Base-by-base conservation (phyloP, 64 coral and sea anemone species). In the Exaiptasia diaphana region DNA sequence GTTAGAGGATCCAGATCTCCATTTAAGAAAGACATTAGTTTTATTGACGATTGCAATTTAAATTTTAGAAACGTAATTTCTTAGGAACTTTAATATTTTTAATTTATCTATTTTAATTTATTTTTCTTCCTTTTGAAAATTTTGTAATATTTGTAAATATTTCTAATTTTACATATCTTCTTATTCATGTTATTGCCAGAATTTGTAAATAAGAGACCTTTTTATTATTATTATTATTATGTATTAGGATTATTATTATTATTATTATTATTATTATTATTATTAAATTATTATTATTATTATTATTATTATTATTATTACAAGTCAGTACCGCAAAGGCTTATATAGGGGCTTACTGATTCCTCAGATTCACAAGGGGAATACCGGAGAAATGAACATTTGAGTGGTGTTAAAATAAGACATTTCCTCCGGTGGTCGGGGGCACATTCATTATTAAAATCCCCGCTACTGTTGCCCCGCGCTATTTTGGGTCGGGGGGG, bases 1-100 rank as follows among this genome's bases (percentile, higher is more conserved):
- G 70, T 73, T 26, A 73, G 70, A 73, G 70, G 70, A 15, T 73
- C 70, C 29, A 73, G 70, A 73, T 73, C 13, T 48, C 70, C 70
- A 21, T 76, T 76, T 45, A 76, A 50, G 50, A 48, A 52, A 10
- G n/a, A 12, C n/a, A 52, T 52, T n/a, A 52, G 10, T 52, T 12
- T 52, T n/a, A 52, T 52, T 52, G n/a, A 12, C 49, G n/a, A 12
- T 52, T 12, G 10, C 49, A 52, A 12, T 52, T 12, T 52, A 10
- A 52, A 12, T 52, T 12, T 52, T n/a, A 52, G 10, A 12, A 52
- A 12, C 49, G n/a, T 52, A 12, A 52, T 52, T 52, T 52, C 10
- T 52, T n/a, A 52, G 10, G 10, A 52, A 12, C 49, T 12, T 52
- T 52, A 52, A 12, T n/a, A 52, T 52, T 52, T 12, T 52, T n/a